Percentiles rank a stretch among this genome's conserved stretches.
Conservation (phyloP, 2,113 vertebrate genomes). For the Arizona elegans region DNA sequence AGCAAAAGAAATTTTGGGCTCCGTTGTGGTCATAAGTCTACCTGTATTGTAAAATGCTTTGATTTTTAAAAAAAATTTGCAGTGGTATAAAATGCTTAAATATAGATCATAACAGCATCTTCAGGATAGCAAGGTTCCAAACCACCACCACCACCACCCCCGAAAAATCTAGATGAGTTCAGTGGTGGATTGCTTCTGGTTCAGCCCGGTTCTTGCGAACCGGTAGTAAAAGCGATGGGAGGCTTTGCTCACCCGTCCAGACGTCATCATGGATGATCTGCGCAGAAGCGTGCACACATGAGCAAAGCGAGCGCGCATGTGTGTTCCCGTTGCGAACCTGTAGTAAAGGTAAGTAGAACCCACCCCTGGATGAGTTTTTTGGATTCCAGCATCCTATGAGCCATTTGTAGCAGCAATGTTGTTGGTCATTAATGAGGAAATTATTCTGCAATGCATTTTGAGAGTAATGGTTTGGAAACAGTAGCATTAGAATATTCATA, state of each 20-base stretch:
- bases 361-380: background rate
- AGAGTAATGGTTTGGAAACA: background rate
- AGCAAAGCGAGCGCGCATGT: no score
- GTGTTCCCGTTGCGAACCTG: no score
- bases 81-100: background rate
- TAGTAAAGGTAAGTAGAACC: no score
- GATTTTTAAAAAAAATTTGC: background rate
- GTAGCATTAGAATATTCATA: background rate
- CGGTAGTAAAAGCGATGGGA: no score
- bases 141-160: rapidly evolving
- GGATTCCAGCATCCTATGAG: background rate
- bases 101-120: background rate
- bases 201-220: no score
- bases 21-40: no score
- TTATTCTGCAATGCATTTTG: background rate
- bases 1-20: no score
- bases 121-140: background rate
- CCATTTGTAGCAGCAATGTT: background rate
- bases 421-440: background rate
- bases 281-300: no score
- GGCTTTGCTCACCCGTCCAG: no score
- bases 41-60: background rate
- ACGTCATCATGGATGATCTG: no score
- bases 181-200: no score
- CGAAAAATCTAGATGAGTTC: background rate